These are phyloP conservation scores for Pachliopta kotzebuea DNA, from an alignment of 2,888 invertebrate genomes.

Conservation along the genomic window DNA sequence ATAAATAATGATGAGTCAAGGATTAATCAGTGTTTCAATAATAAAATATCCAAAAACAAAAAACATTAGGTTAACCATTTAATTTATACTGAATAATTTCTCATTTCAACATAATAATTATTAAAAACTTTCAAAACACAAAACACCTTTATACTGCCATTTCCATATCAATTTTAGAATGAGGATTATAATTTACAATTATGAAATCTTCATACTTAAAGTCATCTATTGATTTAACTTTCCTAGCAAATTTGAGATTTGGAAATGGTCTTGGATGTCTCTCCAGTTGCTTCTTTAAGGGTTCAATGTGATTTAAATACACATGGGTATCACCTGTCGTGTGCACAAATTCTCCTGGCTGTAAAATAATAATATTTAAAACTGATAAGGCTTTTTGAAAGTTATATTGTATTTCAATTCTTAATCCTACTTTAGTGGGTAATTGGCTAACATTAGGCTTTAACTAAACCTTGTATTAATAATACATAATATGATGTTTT, in stretches of 20 bases:
- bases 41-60: background rate
- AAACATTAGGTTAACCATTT: too few species aligned
- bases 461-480: too few species aligned
- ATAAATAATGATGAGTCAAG: constrained; percentile 26
- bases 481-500: too few species aligned
- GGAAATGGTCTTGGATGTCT: constrained; percentile 92
- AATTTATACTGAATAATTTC: too few species aligned
- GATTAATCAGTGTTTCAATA: constrained; percentile 15
- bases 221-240: constrained; percentile 90
- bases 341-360: constrained; percentile 96
- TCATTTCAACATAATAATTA: too few species aligned
- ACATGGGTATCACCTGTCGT: constrained; percentile 97
- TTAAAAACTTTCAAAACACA: background rate
- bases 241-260: constrained; percentile 86
- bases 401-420: too few species aligned
- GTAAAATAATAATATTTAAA: constrained; percentile 38
- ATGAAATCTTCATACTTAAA: constrained; percentile 93
- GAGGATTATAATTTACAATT: constrained; percentile 90
- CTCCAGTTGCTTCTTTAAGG: constrained; percentile 88
- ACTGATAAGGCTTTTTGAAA: too few species aligned
- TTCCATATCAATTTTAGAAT: constrained; percentile 94
- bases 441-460: too few species aligned
- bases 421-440: too few species aligned
- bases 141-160: constrained; percentile 85
- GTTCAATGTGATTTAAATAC: constrained; percentile 93